Evolutionary conservation across 2,888 invertebrate genomes (phyloP).

Genomic region (Orchesella flavescens): DNA sequence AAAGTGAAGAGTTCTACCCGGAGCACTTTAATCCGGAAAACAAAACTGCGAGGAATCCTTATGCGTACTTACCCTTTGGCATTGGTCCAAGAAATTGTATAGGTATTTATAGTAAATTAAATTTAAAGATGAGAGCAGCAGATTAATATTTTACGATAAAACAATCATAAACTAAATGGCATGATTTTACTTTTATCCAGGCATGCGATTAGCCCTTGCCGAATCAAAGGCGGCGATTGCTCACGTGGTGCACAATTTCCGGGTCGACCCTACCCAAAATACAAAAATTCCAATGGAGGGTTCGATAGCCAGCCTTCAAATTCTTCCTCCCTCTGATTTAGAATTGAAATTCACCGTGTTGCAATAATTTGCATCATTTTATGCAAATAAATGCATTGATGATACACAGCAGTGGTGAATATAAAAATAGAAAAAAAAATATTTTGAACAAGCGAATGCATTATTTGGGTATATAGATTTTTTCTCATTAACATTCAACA

Average conservation of each 20-base stretch:
- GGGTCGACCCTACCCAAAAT: not conserved
- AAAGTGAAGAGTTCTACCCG: constrained; percentile 63
- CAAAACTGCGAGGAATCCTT: not conserved
- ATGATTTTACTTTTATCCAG: no score
- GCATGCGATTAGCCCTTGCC: constrained; percentile 43
- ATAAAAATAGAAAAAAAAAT: no score
- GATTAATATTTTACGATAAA: no score
- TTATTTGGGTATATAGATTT: no score
- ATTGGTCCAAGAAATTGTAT: constrained; percentile 54
- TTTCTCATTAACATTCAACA: no score
- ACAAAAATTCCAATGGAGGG: constrained; percentile 29
- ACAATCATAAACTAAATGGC: no score
- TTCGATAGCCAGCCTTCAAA: not conserved
- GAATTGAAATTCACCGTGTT: constrained; percentile 16
- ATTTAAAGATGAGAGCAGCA: no score
- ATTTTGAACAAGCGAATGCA: no score
- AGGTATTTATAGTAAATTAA: no score
- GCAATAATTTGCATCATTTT: no score
- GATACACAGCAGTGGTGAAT: no score
- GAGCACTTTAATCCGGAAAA: constrained; percentile 55
- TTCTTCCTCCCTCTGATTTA: constrained; percentile 15
- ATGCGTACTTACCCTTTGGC: constrained; percentile 63
- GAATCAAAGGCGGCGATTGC: constrained; percentile 41
- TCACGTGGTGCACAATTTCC: constrained; percentile 23
- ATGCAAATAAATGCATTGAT: no score